Evolutionary conservation across 2,797 vertebrate genomes (phyloP).

Genomic region (Falco naumanni): DNA sequence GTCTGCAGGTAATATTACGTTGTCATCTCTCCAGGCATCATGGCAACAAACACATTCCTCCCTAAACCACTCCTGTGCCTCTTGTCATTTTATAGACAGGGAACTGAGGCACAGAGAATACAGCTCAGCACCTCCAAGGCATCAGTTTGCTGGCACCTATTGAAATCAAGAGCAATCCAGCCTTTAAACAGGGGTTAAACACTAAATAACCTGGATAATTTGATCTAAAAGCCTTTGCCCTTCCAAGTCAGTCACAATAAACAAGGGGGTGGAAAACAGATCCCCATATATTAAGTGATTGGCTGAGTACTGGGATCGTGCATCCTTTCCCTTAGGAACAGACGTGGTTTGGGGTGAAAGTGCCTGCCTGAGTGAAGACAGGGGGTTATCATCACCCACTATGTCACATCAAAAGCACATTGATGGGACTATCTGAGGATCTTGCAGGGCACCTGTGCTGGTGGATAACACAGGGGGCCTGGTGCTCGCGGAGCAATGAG

Average conservation of each 20-base stretch:
- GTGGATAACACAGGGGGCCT: background rate
- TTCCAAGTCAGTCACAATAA: background rate
- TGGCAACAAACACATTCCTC: background rate
- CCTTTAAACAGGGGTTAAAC: background rate
- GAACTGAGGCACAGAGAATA: background rate
- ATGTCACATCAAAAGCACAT: fast-evolving
- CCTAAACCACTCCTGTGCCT: background rate
- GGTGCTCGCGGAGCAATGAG: background rate
- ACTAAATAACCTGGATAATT: background rate
- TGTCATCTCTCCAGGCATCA: background rate
- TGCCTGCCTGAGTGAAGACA: background rate
- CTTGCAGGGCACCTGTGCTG: background rate
- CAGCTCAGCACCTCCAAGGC: background rate
- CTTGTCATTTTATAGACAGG: background rate
- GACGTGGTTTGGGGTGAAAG: background rate
- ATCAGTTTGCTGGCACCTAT: background rate
- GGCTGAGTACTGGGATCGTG: background rate
- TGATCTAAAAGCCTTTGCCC: background rate
- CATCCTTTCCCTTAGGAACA: background rate
- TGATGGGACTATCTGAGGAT: background rate
- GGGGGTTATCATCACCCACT: background rate
- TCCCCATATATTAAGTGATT: background rate
- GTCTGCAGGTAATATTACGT: background rate
- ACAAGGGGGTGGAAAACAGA: background rate
- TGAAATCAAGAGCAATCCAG: background rate